A percentile compares a stretch with the other conserved stretches of the same genome.
Conservation (phyloP, 1,140 invertebrate genomes). For the Atta colombica region DNA sequence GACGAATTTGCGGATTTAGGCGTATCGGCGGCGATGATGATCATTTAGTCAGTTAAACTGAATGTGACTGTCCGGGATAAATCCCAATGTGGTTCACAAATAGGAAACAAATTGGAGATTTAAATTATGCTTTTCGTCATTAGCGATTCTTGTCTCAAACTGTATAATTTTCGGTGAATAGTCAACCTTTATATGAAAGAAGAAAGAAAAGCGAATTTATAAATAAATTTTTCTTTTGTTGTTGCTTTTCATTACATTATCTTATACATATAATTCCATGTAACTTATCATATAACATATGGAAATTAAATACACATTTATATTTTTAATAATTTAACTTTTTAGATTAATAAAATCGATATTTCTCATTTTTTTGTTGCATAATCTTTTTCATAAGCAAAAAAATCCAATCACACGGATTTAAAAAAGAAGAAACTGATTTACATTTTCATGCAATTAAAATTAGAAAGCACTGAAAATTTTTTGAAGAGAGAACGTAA, state of each 20-base stretch:
- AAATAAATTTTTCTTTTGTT: not conserved
- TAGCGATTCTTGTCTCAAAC: not conserved
- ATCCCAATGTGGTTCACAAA: not conserved
- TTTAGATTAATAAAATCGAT: not conserved
- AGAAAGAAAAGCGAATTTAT: not conserved
- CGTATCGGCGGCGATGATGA: not conserved
- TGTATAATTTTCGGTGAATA: not conserved
- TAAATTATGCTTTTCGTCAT: not conserved
- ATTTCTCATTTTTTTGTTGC: not conserved
- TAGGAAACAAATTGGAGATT: not conserved
- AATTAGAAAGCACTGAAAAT: no score
- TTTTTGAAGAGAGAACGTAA: no score
- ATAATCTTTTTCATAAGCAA: not conserved
- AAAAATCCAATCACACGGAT: not conserved
- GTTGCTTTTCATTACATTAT: not conserved
- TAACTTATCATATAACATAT: not conserved
- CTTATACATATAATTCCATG: not conserved
- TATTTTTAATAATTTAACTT: not conserved
- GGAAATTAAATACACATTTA: not conserved
- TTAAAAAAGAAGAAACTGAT: not conserved
- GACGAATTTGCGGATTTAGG: slow-evolving; percentile 23
- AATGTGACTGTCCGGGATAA: not conserved
- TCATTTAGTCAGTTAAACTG: not conserved
- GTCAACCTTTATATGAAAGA: not conserved
- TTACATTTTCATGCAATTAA: not conserved